Evolutionary conservation across 64 coral and sea anemone genomes (phyloP), one percentile per base, ranked within the genome.

Genomic region (Acropora yongei): DNA sequence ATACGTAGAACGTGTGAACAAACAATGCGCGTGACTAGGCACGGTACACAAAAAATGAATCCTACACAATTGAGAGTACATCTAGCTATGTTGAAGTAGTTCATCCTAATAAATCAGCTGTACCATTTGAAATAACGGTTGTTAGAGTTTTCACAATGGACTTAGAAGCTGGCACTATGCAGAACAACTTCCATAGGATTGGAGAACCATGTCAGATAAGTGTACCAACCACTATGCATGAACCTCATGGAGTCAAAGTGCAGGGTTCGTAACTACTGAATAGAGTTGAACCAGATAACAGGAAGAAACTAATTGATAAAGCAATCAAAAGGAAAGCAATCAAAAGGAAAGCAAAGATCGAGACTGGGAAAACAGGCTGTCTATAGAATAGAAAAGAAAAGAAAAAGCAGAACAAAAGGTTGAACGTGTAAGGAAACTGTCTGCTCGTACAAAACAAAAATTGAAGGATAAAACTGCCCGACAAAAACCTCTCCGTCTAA

Each of bases 91-190:
- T 82, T 43, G 80, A 82, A 43, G 41, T 49, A 82, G 18, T 53
- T 82, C 60, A 82, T 82, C n/a, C 53, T 82, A 60, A 57, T 47
- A 82, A 82, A 57, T 63, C 80, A 82, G 41, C 60, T 40, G 16
- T 82, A 60, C 80, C 80, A 82, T 82, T 82, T 57, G 80, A 82
- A 82, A 82, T 82, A 8, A 82, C 2, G 45, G 80, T 49, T 82
- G 80, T 82, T 18, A 13, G 80, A 82, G 57, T 20, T 84, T 84
- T 66, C 10, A 66, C 61, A 66, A 66, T 66, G 9, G 61, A 66
- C 61, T 66, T 66, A 66, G 8, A 66, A 17, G 61, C 61, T 66
- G 61, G 61, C 10, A 66, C 61, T 66, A 66, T 7, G 1, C 61
- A 66, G 61, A 66, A 66, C 14, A 66, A 66, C 61, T 66, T 66